Evolutionary conservation across 2,113 vertebrate genomes (phyloP).

Genomic region (Pica pica): DNA sequence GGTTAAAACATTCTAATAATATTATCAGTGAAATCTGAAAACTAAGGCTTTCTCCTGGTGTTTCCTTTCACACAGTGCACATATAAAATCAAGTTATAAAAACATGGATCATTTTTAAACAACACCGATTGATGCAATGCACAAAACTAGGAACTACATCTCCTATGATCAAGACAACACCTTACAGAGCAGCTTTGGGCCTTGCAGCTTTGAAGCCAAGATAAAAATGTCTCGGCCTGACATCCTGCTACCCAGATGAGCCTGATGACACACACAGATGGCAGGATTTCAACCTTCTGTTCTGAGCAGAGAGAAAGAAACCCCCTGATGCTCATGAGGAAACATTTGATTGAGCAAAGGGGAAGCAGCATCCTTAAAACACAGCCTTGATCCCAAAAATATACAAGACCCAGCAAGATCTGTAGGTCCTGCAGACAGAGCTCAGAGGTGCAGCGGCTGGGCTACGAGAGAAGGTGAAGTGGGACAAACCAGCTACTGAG

Average conservation of each 20-base stretch:
- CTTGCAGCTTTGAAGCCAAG: not conserved
- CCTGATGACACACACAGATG: not conserved
- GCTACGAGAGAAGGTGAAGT: not conserved
- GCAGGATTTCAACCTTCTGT: not conserved
- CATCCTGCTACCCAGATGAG: not conserved
- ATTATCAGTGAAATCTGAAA: constrained; percentile 47
- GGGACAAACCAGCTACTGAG: not conserved
- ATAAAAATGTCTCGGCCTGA: not conserved
- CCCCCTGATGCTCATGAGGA: not conserved
- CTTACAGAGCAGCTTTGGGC: not conserved
- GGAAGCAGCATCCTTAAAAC: constrained; percentile 41
- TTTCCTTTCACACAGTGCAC: constrained; percentile 51
- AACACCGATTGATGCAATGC: not conserved
- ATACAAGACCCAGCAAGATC: not conserved
- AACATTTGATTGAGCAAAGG: not conserved
- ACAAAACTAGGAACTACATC: constrained; percentile 2
- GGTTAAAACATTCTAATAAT: constrained; percentile 57
- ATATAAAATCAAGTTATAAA: constrained; percentile 65
- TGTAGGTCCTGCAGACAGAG: not conserved
- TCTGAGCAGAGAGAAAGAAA: not conserved
- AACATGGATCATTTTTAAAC: constrained; percentile 38
- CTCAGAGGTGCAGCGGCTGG: not conserved
- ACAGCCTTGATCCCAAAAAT: not conserved
- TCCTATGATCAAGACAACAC: not conserved
- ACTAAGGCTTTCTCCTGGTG: constrained; percentile 68